These are phyloP conservation scores for Leptinotarsa juncta DNA, from an alignment of 2,888 invertebrate genomes.

Conservation along the genomic window DNA sequence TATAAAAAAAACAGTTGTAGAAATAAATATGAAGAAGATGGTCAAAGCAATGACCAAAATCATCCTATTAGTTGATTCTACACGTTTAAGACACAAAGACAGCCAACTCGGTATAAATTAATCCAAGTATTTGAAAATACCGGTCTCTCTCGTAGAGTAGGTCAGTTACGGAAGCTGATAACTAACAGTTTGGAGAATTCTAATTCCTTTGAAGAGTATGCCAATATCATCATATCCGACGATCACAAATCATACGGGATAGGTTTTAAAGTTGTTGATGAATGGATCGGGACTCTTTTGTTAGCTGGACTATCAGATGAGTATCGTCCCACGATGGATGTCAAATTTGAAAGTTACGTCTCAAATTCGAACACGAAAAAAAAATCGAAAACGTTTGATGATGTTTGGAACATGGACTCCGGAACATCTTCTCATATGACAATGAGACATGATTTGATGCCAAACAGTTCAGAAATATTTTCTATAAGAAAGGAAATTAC, in stretches of 20 bases:
- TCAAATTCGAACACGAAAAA: not conserved
- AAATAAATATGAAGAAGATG: not conserved
- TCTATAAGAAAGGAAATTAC: not conserved
- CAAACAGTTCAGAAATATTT: not conserved
- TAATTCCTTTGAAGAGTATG: constrained; percentile 2
- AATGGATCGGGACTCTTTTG: not conserved
- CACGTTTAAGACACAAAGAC: not conserved
- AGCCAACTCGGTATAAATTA: not conserved
- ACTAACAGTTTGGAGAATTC: constrained; percentile 81
- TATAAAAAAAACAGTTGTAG: not conserved
- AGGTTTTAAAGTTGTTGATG: not conserved
- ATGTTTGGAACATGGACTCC: not conserved
- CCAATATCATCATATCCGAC: not conserved
- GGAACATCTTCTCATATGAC: not conserved
- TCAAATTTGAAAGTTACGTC: not conserved
- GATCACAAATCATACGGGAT: not conserved
- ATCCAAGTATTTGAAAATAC: not conserved
- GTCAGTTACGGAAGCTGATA: constrained; percentile 69
- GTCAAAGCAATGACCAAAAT: not conserved
- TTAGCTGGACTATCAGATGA: not conserved
- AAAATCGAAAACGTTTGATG: no score
- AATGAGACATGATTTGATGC: not conserved
- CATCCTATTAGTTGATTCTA: not conserved
- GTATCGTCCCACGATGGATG: not conserved
- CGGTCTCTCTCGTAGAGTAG: constrained; percentile 1